Percentiles rank a stretch among this genome's conserved stretches.
phyloP scores from a whole-genome alignment of 2,113 vertebrate genomes.

The Rallus limicola region DNA sequence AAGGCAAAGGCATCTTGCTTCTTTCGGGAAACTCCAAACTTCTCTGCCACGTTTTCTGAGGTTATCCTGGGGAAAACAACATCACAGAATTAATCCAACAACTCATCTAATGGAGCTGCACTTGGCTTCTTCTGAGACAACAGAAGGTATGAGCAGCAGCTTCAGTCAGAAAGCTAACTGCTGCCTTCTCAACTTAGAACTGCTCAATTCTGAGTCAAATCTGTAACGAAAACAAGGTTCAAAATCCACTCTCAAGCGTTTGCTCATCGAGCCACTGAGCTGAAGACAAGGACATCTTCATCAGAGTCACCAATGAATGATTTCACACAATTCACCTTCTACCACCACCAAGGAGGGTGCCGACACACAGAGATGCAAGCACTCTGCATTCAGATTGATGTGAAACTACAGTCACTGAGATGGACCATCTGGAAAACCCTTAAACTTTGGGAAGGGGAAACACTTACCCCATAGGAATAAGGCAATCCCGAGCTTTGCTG shows the following conservation, averaged over 20 bases:
- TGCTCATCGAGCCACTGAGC: neutral
- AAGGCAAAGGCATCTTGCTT: slow-evolving; percentile 90
- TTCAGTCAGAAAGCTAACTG: neutral
- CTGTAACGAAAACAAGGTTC: neutral
- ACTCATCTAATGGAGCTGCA: neutral
- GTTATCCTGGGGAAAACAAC: slow-evolving; percentile 82
- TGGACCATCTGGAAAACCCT: neutral
- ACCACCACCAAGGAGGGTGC: neutral
- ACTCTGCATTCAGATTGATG: neutral
- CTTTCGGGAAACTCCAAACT: slow-evolving; percentile 85
- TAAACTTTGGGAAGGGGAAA: neutral
- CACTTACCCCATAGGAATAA: slow-evolving; percentile 88
- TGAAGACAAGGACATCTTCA: neutral
- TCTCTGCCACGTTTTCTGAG: slow-evolving; percentile 92
- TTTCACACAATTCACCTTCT: neutral
- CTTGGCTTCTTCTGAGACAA: neutral
- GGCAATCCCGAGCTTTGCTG: slow-evolving; percentile 85
- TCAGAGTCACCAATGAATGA: neutral
- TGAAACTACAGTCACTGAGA: neutral
- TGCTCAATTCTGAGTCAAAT: neutral
- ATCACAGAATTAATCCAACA: neutral
- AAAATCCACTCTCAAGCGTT: neutral
- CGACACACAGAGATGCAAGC: neutral
- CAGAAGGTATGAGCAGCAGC: neutral
- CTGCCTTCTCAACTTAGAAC: neutral